Conservation (phyloP, 2,113 vertebrate genomes). For the Narcine bancroftii region DNA sequence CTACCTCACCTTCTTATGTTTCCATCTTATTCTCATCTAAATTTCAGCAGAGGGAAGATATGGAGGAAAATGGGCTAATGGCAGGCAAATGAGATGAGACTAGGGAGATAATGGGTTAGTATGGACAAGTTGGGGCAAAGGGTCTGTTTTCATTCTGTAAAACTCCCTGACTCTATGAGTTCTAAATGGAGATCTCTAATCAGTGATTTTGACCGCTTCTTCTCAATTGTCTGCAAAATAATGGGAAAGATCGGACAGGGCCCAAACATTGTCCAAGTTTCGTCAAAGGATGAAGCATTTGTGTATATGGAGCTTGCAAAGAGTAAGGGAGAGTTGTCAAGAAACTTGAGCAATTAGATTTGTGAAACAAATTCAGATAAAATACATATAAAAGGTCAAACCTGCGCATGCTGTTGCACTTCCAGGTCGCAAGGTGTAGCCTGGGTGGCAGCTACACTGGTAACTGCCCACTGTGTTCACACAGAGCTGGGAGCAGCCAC, state of each 20-base stretch:
- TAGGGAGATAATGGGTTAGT: too few relatives aligned
- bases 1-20: too few relatives aligned
- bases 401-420: neutral
- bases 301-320: neutral
- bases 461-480: constrained; percentile 36
- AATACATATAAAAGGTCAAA: neutral
- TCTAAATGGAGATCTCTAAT: too few relatives aligned
- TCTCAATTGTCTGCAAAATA: too few relatives aligned
- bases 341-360: neutral
- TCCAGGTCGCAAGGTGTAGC: neutral
- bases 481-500: constrained; percentile 29
- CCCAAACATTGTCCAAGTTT: neutral
- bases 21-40: too few relatives aligned
- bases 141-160: too few relatives aligned
- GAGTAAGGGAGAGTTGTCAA: neutral
- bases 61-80: too few relatives aligned
- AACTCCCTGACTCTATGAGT: too few relatives aligned
- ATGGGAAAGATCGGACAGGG: neutral
- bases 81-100: too few relatives aligned
- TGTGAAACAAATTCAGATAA: neutral
- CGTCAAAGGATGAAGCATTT: neutral
- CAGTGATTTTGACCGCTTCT: too few relatives aligned
- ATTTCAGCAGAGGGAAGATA: too few relatives aligned
- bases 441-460: constrained; percentile 19
- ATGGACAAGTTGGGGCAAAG: too few relatives aligned